A percentile compares a stretch with the other conserved stretches of the same genome.
phyloP scores from a whole-genome alignment of 37 sponge, comb jelly and placozoan species.

The Mnemiopsis leidyi region DNA sequence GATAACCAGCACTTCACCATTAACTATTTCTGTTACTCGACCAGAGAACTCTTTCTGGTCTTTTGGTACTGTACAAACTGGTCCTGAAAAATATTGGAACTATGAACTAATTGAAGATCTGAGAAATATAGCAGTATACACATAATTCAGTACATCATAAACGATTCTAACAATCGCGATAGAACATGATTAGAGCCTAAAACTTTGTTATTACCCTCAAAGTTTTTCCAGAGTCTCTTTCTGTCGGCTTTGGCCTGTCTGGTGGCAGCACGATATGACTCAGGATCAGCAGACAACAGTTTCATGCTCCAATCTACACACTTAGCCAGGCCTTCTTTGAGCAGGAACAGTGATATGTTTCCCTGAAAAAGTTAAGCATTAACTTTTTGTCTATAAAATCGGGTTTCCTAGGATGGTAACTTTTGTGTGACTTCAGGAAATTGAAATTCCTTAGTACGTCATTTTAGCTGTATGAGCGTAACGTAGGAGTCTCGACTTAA shows the following conservation, averaged over 20 bases:
- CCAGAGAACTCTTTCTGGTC: conserved; percentile 63
- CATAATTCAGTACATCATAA: not conserved
- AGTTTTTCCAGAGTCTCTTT: conserved; percentile 56
- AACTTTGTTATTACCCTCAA: conserved; percentile 27
- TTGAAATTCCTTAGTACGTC: too few relatives aligned
- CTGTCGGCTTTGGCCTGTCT: not conserved
- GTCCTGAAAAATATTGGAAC: conserved; percentile 37
- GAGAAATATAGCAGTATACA: too few relatives aligned
- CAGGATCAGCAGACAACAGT: conserved; percentile 69
- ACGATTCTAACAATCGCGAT: too few relatives aligned
- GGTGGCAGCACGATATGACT: not conserved
- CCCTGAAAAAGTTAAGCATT: conserved; percentile 71
- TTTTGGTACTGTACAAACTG: conserved; percentile 34
- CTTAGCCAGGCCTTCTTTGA: conserved; percentile 88
- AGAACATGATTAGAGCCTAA: too few relatives aligned
- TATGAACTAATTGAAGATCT: too few relatives aligned
- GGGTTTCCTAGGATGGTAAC: too few relatives aligned
- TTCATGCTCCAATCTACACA: conserved; percentile 98
- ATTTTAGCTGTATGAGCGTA: too few relatives aligned
- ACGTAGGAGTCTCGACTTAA: not conserved
- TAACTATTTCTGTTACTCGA: conserved; percentile 87
- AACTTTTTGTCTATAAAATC: too few relatives aligned
- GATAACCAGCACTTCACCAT: conserved; percentile 83
- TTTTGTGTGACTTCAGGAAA: too few relatives aligned
- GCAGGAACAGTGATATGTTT: conserved; percentile 88